Evolutionary conservation across 2,888 invertebrate genomes (phyloP), one percentile per base, ranked within the genome.

Genomic region (Leptopterna dolabrata): DNA sequence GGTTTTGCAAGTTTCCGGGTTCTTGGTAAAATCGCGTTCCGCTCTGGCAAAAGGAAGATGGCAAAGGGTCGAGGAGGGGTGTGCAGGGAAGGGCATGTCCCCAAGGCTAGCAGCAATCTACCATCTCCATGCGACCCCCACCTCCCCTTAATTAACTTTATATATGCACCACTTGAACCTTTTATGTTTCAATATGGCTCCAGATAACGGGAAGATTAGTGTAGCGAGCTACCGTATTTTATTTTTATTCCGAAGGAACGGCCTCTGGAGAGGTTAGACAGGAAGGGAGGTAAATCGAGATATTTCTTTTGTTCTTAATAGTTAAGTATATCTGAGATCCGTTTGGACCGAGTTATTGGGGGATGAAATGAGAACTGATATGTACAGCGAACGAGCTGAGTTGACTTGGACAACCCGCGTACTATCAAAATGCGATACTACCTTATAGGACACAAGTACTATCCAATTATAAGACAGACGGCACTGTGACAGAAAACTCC

Each of bases 141-240:
- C 81, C 55, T 55, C 81, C 29, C 84, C 84, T 85, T 85, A 85
- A 85, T 85, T 85, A 85, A 85, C 84, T 73, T 85, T 85, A 85
- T 85, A 85, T 85, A 85, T 73, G 84, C 84, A 71, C 71, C 71
- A 71, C 73, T 73, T 71, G 73, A 70, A 73, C 51, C 84, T 36
- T 85, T 85, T 73, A 85, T 85, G 73, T 85, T 73, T 73, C 84
- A 85, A 85, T 85, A 85, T 85, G 84, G 84, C 84, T 71, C 73
- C 73, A 73, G 84, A 85, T 85, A 85, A 85, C 71, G 73, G 73
- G 45, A 71, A 73, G 84, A 85, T 85, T 85, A 73, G 84, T 81
- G 81, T 78, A 47, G 30, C n/a, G 81, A 55, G 81, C 81, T 81
- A 81, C 81, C 36, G 81, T 81, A 55, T 81, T 81, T 81, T 81